These are phyloP conservation scores for Nycticryphes semicollaris DNA, from an alignment of 2,113 vertebrate genomes.

Conservation along the genomic window DNA sequence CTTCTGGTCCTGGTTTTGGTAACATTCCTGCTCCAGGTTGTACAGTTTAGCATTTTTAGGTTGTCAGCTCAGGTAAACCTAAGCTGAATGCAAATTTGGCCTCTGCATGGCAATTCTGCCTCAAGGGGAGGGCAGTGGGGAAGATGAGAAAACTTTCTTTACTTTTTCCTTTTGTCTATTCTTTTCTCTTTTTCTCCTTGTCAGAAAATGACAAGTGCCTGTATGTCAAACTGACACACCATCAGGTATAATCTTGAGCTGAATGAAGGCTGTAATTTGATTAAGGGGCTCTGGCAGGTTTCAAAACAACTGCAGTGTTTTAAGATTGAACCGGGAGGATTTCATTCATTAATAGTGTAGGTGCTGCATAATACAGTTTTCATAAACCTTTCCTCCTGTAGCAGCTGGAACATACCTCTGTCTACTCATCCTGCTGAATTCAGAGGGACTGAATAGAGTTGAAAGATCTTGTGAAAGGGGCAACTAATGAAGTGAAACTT, in stretches of 20 bases:
- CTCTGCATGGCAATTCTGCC: neutral
- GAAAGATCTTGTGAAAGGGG: neutral
- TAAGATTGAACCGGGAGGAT: neutral
- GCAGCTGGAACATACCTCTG: neutral
- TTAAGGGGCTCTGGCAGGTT: neutral
- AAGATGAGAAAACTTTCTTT: neutral
- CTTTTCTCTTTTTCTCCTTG: neutral
- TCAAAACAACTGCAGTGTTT: neutral
- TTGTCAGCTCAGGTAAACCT: neutral
- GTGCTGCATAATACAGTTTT: neutral
- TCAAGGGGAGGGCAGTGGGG: neutral
- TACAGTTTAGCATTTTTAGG: neutral
- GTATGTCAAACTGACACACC: neutral
- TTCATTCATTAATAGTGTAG: neutral
- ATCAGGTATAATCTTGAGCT: neutral
- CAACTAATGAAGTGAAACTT: neutral
- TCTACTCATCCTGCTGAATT: neutral
- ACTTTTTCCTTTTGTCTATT: neutral
- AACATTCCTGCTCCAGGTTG: neutral
- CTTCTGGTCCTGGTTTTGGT: neutral
- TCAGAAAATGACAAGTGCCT: neutral
- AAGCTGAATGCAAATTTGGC: neutral
- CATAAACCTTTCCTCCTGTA: neutral
- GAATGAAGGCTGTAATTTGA: constrained; percentile 14
- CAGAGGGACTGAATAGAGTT: neutral